Base-by-base conservation (phyloP, 2,888 invertebrate species). In the Emmelina monodactyla region DNA sequence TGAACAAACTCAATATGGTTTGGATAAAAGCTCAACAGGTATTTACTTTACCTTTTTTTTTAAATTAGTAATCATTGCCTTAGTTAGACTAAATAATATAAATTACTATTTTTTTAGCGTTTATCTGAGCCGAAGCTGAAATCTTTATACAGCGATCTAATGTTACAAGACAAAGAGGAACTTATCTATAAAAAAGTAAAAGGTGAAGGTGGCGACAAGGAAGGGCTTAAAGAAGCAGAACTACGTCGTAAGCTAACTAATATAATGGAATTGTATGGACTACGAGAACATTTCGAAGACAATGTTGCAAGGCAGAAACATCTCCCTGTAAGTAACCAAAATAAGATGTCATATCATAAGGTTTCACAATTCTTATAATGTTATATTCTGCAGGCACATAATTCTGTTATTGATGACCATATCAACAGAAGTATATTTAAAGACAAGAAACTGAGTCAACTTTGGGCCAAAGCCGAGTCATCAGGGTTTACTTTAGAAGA, bases 131-230 rank as follows among this genome's bases (percentile, higher is more conserved):
- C 88, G 0, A 94, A 94, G 63, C 67, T 97, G 16, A 91, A 91
- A 53, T 92, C 92, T 0, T 61, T 97, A 13, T 93, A 90, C 58
- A 90, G 91, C 57, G 96, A 96, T 55, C 71, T 97, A 4, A 92
- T 91, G 76, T 84, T 94, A 29, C 96, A 96, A 42, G 96, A 97
- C 55, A 95, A 95, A 73, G 91, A 94, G 63, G 95, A 97, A 75
- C 79, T 94, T 22, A 85, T 88, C 1, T 86, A 87, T 62, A 97
- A 97, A 62, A 87, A 89, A 54, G 63, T 89, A 2, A 91, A 88
- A 56, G 83, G 88, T 30, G 92, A 94, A 48, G 91, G 91, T 14
- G 85, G 88, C 42, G 96, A 97, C 61, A 91, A 91, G 49, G 92
- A 93, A 53, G 95, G 95, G 0, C 56, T 91, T 4, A 88, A 88